Conservation (phyloP, 2,113 vertebrate species). For the Cavia porcellus region DNA sequence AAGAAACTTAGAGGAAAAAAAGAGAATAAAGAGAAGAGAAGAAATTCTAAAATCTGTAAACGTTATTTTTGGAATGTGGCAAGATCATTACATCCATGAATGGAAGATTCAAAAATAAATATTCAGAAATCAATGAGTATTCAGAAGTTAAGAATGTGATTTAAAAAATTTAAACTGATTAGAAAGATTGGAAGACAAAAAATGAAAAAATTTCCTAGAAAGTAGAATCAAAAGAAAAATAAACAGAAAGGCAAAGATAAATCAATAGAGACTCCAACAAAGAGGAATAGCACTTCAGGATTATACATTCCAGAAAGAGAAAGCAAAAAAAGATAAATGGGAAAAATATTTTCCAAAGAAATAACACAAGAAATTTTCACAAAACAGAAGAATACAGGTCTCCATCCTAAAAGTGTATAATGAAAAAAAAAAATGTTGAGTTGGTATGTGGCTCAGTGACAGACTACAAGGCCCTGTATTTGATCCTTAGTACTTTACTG, state of each 20-base stretch:
- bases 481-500: background rate
- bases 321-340: background rate
- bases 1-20: constrained; percentile 10
- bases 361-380: background rate
- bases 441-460: background rate
- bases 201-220: background rate
- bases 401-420: background rate
- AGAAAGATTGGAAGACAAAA: background rate
- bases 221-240: constrained; percentile 19
- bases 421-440: background rate
- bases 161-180: background rate
- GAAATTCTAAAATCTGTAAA: constrained; percentile 24
- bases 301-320: background rate
- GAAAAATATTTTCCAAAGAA: background rate
- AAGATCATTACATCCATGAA: background rate
- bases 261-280: background rate
- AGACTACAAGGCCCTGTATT: background rate
- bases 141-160: background rate
- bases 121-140: background rate
- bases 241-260: constrained; percentile 5
- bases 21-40: background rate
- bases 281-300: background rate
- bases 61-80: background rate
- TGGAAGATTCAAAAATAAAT: background rate
- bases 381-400: background rate